Percentiles rank a stretch among this genome's conserved stretches.
Conservation (phyloP, 2,113 vertebrate species). For the Zosterops pallidus region DNA sequence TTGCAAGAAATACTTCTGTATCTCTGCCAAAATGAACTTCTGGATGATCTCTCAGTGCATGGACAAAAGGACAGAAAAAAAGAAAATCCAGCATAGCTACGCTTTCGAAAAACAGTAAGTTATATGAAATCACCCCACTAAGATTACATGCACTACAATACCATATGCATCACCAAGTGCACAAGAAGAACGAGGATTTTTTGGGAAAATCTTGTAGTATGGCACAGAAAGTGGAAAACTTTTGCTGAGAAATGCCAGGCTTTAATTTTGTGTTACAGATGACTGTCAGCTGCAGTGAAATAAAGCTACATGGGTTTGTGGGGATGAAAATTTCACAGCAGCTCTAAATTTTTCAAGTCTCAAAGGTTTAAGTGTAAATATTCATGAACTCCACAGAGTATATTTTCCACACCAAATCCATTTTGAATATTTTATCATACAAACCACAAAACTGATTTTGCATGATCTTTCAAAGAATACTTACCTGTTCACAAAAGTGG, state of each 20-base stretch:
- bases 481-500: neutral
- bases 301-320: neutral
- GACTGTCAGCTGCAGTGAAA: constrained; percentile 8
- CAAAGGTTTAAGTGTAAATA: constrained; percentile 43
- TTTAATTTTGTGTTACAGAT: neutral
- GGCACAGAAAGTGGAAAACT: neutral
- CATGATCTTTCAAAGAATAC: constrained; percentile 15
- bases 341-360: constrained; percentile 7
- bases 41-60: neutral
- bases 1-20: neutral
- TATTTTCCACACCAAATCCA: neutral
- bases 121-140: neutral
- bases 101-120: neutral
- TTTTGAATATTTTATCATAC: constrained; percentile 50
- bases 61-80: neutral
- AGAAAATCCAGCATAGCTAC: neutral
- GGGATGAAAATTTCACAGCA: constrained; percentile 3
- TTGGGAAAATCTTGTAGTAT: neutral
- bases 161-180: neutral
- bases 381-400: constrained; percentile 28
- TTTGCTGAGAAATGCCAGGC: neutral
- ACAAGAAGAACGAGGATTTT: neutral
- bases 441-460: constrained; percentile 20
- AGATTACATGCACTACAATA: neutral
- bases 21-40: neutral